These are phyloP conservation scores for Dallia pectoralis DNA, from an alignment of 2,797 vertebrate species.

Conservation along the genomic window DNA sequence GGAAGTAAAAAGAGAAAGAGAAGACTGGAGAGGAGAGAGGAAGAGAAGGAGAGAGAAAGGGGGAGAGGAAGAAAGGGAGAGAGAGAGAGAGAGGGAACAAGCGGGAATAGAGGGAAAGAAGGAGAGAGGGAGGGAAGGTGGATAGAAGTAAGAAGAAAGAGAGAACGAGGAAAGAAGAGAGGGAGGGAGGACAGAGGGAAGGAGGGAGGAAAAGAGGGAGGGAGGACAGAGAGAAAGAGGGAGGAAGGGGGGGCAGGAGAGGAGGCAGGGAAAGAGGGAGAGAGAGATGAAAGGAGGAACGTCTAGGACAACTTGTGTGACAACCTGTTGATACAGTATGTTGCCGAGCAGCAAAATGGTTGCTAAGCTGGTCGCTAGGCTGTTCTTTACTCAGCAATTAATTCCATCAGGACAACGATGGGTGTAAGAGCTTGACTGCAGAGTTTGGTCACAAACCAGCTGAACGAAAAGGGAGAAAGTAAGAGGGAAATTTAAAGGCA, in stretches of 20 bases:
- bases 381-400: constrained; percentile 66
- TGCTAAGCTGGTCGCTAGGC: constrained; percentile 59
- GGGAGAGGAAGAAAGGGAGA: background rate
- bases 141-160: no score
- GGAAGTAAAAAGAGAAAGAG: background rate
- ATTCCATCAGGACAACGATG: constrained; percentile 62
- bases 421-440: constrained; percentile 62
- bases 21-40: background rate
- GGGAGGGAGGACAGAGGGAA: no score
- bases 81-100: background rate
- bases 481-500: background rate
- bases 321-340: constrained; percentile 70
- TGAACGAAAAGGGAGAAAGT: background rate
- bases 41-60: no score
- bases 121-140: background rate
- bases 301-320: constrained; percentile 63
- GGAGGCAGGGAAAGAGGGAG: background rate
- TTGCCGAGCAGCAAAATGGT: constrained; percentile 56
- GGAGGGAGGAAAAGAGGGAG: constrained; percentile 7
- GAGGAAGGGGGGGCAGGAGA: background rate
- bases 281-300: background rate
- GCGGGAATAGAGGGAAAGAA: no score
- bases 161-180: background rate
- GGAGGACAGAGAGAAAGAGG: background rate
- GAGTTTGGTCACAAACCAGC: constrained; percentile 48